A percentile compares a stretch with the other conserved stretches of the same genome.
Evolutionary conservation across 1,140 invertebrate species (phyloP).

Genomic region (Hyles euphorbiae): DNA sequence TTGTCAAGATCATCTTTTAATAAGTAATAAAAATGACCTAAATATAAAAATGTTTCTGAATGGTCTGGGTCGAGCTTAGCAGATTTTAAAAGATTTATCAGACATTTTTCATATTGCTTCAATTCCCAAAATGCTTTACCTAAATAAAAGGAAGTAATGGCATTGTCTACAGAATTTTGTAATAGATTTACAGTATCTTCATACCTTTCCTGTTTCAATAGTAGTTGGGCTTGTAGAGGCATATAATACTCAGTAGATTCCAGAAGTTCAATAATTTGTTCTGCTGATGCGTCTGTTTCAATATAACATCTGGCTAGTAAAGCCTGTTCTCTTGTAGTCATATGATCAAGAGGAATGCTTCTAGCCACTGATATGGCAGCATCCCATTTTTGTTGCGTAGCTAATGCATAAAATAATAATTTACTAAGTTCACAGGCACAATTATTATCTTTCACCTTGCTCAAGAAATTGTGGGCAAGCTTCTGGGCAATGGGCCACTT

Average conservation of each 20-base stretch:
- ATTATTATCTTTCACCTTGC: conserved; percentile 43
- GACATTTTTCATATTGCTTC: conserved; percentile 77
- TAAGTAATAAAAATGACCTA: conserved; percentile 85
- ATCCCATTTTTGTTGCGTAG: conserved; percentile 71
- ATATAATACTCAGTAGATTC: conserved; percentile 40
- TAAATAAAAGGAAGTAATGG: conserved; percentile 77
- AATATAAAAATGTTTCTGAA: conserved; percentile 83
- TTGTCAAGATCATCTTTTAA: conserved; percentile 78
- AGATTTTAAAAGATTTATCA: conserved; percentile 82
- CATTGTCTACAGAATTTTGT: conserved; percentile 61
- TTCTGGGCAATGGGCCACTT: conserved; percentile 78
- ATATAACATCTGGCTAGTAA: conserved; percentile 58
- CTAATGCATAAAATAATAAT: conserved; percentile 55
- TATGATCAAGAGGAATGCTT: conserved; percentile 36
- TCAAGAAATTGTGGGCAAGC: conserved; percentile 66
- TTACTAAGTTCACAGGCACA: conserved; percentile 44
- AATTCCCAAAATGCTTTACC: conserved; percentile 82
- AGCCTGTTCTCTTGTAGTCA: conserved; percentile 41
- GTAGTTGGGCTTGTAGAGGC: conserved; percentile 54
- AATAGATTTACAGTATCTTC: conserved; percentile 76
- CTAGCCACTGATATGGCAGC: conserved; percentile 51
- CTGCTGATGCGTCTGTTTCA: conserved; percentile 43
- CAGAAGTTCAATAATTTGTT: conserved; percentile 43
- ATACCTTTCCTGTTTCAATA: conserved; percentile 72
- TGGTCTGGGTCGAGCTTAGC: conserved; percentile 84